Base-by-base conservation (phyloP, 2,888 invertebrate genomes). In the Andrena praecox region DNA sequence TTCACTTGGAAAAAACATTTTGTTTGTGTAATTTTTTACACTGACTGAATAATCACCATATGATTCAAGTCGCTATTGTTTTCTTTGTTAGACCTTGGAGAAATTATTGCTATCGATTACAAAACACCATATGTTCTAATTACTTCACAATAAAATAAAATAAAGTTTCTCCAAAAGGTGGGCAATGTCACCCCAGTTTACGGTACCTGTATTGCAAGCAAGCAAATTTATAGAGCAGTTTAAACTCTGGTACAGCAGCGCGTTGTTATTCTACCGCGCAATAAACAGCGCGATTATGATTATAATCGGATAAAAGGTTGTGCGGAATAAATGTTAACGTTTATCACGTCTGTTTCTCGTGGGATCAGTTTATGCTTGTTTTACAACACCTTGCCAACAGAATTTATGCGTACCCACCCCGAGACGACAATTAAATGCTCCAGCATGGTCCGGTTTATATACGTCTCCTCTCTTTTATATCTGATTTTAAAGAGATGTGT, bases 371-470 rank as follows among this genome's bases (percentile, higher is more conserved):
- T 10, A 16, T 8, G 29, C 16, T 16, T 16, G 68, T 62, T 54
- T 72, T 54, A 67, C 31, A 12, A 10, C 27, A 16, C 48, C 8
- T 42, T 10, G 42, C 60, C 16, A 2, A 16, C 29, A 12, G 29
- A 60, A 77, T 67, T 75, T 75, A 73, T 81, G 75, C 71, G 54
- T 71, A 71, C 33, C 67, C 42, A 35, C 12, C 2, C 42, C 42
- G 42, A 59, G 35, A 5, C 60, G 77, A 64, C 77, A 85, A 80
- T 80, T 83, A 83, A 83, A 85, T 83, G 80, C 76, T 33, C 35
- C 63, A 29, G 76, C 82, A 84, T 69, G 82, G 82, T 20, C 1
- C 62, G 50, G 66, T 64, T 72, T 59, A 54, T 50, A 69, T 48
- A 20, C 29, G 7, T 64, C 60, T 56, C 50, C 42, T 31, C 42